These are phyloP conservation scores for Bombus soroeensis DNA, from an alignment of 1,140 invertebrate species.

Conservation along the genomic window DNA sequence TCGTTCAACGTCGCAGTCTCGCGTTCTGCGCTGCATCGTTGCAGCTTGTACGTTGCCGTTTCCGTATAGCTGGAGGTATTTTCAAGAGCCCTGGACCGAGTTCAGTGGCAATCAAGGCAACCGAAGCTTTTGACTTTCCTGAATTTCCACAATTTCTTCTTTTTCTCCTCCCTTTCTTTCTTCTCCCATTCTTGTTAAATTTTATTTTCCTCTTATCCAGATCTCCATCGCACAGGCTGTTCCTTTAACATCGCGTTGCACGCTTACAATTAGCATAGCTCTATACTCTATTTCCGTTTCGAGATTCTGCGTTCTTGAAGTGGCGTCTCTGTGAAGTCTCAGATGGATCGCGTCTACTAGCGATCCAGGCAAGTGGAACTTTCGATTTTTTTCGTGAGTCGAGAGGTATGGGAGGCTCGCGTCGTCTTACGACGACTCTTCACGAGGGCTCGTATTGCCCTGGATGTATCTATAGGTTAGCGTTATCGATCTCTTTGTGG, in stretches of 20 bases:
- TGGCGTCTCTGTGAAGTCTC: background rate
- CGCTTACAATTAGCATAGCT: background rate
- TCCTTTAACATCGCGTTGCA: background rate
- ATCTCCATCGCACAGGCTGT: too few relatives aligned
- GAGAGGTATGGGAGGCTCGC: background rate
- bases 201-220: background rate
- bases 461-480: background rate
- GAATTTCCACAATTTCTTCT: too few relatives aligned
- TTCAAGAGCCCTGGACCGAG: too few relatives aligned
- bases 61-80: too few relatives aligned
- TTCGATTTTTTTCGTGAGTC: background rate
- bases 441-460: constrained; percentile 6
- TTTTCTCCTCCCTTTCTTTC: accelerated
- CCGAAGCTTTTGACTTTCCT: too few relatives aligned
- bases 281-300: background rate
- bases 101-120: accelerated
- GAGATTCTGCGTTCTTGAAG: background rate
- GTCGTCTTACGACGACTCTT: constrained; percentile 1
- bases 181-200: accelerated
- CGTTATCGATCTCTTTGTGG: constrained; percentile 26
- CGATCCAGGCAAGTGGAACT: background rate
- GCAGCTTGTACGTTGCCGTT: too few relatives aligned
- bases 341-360: background rate
- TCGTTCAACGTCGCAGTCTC: too few relatives aligned
- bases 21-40: too few relatives aligned